These are phyloP conservation scores for Aramus guarauna DNA, from an alignment of 2,113 vertebrate species.

Conservation along the genomic window DNA sequence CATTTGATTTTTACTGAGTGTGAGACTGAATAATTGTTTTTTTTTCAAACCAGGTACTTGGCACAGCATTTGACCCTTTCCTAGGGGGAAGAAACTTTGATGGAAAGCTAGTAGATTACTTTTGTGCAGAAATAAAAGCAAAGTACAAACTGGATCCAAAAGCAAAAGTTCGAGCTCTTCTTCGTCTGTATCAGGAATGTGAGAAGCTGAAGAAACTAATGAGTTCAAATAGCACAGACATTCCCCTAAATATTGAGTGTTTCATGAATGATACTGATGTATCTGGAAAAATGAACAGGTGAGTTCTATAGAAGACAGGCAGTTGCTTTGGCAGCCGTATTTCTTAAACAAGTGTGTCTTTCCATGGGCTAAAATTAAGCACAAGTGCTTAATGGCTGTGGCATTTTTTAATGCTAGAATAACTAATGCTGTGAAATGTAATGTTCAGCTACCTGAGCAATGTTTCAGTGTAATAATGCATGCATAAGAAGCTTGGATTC, in stretches of 20 bases:
- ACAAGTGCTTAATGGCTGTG: neutral
- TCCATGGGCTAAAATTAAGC: neutral
- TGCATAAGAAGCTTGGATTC: neutral
- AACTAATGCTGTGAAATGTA: neutral
- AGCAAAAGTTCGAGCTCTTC: slow-evolving; percentile 74
- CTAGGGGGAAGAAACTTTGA: slow-evolving; percentile 82
- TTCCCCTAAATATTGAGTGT: slow-evolving; percentile 81
- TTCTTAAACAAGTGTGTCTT: neutral
- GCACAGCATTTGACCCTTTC: slow-evolving; percentile 83
- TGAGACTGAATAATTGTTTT: neutral
- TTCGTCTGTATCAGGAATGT: slow-evolving; percentile 81
- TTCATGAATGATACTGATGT: slow-evolving; percentile 83
- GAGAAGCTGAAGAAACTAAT: slow-evolving; percentile 84
- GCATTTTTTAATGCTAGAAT: neutral
- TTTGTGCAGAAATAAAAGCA: slow-evolving; percentile 79
- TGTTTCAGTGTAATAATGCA: neutral
- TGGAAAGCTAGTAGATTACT: slow-evolving; percentile 80
- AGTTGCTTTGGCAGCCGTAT: neutral
- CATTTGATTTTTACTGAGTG: neutral
- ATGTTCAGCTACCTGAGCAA: neutral
- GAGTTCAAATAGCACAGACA: slow-evolving; percentile 82
- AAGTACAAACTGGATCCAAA: slow-evolving; percentile 82
- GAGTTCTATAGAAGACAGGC: neutral
- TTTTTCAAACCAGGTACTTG: slow-evolving; percentile 74
- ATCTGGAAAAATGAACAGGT: slow-evolving; percentile 82